A percentile compares a stretch with the other conserved stretches of the same genome.
Conservation (phyloP, 2,797 vertebrate genomes). For the Amphiprion clarkii region DNA sequence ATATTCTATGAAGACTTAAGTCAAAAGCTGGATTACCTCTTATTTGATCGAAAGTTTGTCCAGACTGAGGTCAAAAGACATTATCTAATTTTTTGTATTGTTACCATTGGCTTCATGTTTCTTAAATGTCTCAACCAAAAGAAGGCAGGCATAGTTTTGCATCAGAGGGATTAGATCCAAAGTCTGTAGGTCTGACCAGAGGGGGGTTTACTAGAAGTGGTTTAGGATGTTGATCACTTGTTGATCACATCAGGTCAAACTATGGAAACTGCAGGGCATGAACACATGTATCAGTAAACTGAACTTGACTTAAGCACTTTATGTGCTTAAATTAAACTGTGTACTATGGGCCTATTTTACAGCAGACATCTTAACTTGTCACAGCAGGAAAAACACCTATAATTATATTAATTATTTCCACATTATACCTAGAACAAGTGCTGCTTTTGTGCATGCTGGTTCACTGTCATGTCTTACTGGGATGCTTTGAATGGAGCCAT, state of each 20-base stretch:
- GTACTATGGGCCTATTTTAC: too few species aligned
- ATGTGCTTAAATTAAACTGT: too few species aligned
- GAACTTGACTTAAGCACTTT: too few species aligned
- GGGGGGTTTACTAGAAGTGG: background rate
- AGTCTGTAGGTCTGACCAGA: conserved; percentile 9
- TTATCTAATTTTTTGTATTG: conserved; percentile 41
- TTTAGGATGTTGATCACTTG: conserved; percentile 1
- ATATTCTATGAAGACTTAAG: background rate
- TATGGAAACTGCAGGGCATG: conserved; percentile 7
- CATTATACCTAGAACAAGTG: too few species aligned
- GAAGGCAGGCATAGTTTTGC: conserved; percentile 66
- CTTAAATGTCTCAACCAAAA: conserved; percentile 65
- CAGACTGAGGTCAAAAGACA: conserved; percentile 48
- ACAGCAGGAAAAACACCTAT: too few species aligned
- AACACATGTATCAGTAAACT: too few species aligned
- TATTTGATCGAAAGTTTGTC: conserved; percentile 37
- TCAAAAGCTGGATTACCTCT: conserved; percentile 33
- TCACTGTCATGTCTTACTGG: too few species aligned
- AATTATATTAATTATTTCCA: too few species aligned
- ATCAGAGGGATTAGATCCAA: conserved; percentile 68
- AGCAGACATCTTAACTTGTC: too few species aligned
- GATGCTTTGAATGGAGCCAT: too few species aligned
- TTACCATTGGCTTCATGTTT: conserved; percentile 62
- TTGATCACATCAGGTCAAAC: conserved; percentile 15
- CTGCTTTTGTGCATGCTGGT: too few species aligned